phyloP scores from a whole-genome alignment of 2,113 vertebrate species.

The Petromus typicus region DNA sequence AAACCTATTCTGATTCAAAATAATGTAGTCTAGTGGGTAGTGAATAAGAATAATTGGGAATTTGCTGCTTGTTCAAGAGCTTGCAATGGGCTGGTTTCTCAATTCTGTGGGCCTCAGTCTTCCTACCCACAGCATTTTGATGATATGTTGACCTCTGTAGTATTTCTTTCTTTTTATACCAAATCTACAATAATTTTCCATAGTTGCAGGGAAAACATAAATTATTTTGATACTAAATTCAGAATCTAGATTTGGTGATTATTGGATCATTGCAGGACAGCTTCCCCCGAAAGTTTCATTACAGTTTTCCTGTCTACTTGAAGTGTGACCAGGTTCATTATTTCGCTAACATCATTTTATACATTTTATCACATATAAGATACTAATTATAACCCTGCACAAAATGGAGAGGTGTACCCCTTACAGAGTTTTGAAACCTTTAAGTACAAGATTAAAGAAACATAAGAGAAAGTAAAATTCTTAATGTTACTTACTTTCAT shows the following conservation, averaged over 20 bases:
- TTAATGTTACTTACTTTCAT: neutral
- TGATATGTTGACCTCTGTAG: neutral
- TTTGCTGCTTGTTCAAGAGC: neutral
- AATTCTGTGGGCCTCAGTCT: neutral
- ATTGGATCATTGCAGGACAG: neutral
- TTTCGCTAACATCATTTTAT: neutral
- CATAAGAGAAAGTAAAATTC: neutral
- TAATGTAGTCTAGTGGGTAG: neutral
- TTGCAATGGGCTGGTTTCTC: neutral
- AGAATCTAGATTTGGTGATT: constrained; percentile 20
- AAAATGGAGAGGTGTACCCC: neutral
- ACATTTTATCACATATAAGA: neutral
- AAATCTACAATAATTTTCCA: neutral
- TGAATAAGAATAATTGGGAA: neutral
- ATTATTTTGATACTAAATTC: neutral
- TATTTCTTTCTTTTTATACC: constrained; percentile 45
- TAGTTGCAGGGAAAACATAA: constrained; percentile 23
- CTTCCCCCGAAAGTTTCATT: neutral
- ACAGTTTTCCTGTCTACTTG: neutral
- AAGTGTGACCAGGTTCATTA: neutral
- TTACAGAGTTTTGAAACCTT: constrained; percentile 11
- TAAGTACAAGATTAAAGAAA: neutral
- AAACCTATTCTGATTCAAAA: neutral
- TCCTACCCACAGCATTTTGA: neutral
- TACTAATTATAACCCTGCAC: neutral